Percentiles rank a stretch among this genome's conserved stretches.
Conservation (phyloP, 2,113 vertebrate genomes). For the Ceratotherium simum region DNA sequence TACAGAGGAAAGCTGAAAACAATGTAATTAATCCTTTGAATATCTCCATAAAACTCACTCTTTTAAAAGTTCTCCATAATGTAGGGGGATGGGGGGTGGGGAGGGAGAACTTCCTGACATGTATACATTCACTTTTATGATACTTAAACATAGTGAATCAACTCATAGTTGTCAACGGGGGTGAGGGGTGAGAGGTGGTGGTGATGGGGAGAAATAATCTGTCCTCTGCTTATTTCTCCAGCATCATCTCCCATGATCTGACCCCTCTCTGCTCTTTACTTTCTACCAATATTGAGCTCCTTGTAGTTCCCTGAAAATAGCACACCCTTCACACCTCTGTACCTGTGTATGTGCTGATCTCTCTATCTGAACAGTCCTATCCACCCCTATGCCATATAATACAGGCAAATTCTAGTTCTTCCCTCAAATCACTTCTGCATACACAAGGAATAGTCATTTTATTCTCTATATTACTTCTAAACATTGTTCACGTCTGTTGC, state of each 20-base stretch:
- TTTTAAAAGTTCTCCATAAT: background rate
- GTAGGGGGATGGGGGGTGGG: background rate
- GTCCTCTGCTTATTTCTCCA: background rate
- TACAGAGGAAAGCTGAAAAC: conserved; percentile 6
- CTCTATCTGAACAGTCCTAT: background rate
- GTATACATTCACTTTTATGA: background rate
- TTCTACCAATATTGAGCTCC: background rate
- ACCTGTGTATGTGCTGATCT: background rate
- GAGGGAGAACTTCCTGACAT: background rate
- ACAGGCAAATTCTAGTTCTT: background rate
- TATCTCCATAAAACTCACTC: background rate
- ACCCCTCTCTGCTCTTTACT: background rate
- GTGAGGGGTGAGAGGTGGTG: background rate
- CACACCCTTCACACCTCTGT: background rate
- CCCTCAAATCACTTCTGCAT: background rate
- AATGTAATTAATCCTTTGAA: background rate
- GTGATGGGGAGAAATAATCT: background rate
- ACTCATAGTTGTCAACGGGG: background rate
- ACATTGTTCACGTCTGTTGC: background rate
- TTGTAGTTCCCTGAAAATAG: background rate
- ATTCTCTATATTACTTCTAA: background rate
- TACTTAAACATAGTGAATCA: conserved; percentile 3
- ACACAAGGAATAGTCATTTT: background rate
- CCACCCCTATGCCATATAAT: background rate
- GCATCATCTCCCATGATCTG: background rate